Evolutionary conservation across 2,797 vertebrate genomes (phyloP).

Genomic region (Sebastes goodei): DNA sequence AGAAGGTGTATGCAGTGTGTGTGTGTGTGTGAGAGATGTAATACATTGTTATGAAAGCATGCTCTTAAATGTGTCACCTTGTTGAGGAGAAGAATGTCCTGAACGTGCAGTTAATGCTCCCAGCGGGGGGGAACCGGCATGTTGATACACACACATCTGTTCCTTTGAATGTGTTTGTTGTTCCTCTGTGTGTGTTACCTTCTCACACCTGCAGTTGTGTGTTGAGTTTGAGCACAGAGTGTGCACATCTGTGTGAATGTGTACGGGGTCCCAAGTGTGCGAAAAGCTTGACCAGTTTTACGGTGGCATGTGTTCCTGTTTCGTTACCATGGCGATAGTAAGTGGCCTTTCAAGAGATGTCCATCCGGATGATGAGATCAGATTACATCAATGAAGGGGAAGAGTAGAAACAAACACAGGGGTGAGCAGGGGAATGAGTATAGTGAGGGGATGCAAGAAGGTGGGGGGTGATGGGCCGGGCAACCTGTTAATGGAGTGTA

Average conservation of each 20-base stretch:
- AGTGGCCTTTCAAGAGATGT: slow-evolving; percentile 66
- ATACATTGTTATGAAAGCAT: slow-evolving; percentile 58
- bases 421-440: slow-evolving; percentile 24
- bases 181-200: background rate
- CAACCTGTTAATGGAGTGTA: slow-evolving; percentile 39
- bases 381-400: slow-evolving; percentile 63
- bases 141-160: slow-evolving; percentile 38
- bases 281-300: slow-evolving; percentile 57
- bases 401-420: slow-evolving; percentile 45
- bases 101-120: slow-evolving; percentile 48
- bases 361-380: slow-evolving; percentile 64
- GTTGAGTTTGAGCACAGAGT: background rate
- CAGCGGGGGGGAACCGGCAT: background rate
- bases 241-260: background rate
- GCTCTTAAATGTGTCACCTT: slow-evolving; percentile 72
- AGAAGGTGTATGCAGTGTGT: slow-evolving; percentile 50
- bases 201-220: background rate
- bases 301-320: slow-evolving; percentile 40
- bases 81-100: slow-evolving; percentile 62
- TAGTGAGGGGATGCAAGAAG: background rate
- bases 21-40: slow-evolving; percentile 39
- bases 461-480: background rate
- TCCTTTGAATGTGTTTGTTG: slow-evolving; percentile 13
- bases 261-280: background rate
- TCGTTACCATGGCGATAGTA: slow-evolving; percentile 66